A percentile compares a stretch with the other conserved stretches of the same genome.
Conservation (phyloP, 2,888 invertebrate species). For the Ophraella communa region DNA sequence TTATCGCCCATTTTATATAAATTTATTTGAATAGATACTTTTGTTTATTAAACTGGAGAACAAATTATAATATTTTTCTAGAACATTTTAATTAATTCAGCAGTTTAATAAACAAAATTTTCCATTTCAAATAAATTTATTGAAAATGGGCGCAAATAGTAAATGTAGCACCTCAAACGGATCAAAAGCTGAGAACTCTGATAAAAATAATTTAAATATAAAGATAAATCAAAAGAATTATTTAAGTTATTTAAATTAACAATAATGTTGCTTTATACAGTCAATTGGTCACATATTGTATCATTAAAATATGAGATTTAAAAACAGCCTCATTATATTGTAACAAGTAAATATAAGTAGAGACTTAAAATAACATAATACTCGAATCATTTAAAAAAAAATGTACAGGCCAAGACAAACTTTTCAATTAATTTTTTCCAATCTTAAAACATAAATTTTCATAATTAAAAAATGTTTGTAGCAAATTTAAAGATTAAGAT, state of each 20-base stretch:
- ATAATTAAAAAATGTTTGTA: neutral
- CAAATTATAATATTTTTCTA: too few species aligned
- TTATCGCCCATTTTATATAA: too few species aligned
- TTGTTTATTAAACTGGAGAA: too few species aligned
- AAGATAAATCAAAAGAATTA: neutral
- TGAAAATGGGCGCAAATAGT: too few species aligned
- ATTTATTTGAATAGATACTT: too few species aligned
- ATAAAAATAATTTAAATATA: neutral
- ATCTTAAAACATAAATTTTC: neutral
- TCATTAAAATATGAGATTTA: constrained; percentile 34
- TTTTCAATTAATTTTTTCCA: neutral
- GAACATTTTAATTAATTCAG: too few species aligned
- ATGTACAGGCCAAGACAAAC: constrained; percentile 24
- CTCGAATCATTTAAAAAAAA: constrained; percentile 18
- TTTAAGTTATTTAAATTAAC: neutral
- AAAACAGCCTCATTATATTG: constrained; percentile 23
- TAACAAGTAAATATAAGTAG: constrained; percentile 30
- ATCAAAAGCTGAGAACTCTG: too few species aligned
- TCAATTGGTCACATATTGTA: constrained; percentile 3
- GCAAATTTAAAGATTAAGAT: neutral
- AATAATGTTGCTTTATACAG: too few species aligned
- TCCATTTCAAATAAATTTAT: too few species aligned
- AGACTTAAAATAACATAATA: constrained; percentile 36
- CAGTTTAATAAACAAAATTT: too few species aligned
- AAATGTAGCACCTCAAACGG: too few species aligned